Percentiles rank a stretch among this genome's conserved stretches.
These are phyloP conservation scores for Trichopoda pennipes DNA, from an alignment of 2,888 invertebrate species.

Conservation along the genomic window DNA sequence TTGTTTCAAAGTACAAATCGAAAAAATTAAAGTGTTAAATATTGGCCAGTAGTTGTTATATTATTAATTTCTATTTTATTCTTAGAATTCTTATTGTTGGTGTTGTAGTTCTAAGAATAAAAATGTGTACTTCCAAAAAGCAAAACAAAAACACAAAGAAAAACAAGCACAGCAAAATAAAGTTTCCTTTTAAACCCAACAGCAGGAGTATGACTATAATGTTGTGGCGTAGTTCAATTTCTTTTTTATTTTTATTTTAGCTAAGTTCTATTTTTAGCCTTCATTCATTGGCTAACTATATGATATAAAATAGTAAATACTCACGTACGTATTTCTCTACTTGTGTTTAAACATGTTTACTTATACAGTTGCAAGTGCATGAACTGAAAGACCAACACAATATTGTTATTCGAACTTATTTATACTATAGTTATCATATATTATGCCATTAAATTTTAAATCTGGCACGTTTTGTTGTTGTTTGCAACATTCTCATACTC, in stretches of 20 bases:
- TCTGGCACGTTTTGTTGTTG: conserved; percentile 29
- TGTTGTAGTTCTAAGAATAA: neutral
- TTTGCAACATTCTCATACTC: neutral
- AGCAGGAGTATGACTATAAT: conserved; percentile 39
- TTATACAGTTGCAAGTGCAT: neutral
- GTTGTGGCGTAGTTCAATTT: neutral
- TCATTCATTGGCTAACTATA: conserved; percentile 53
- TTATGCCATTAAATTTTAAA: conserved; percentile 11
- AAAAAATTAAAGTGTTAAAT: too few species aligned
- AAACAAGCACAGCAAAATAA: too few species aligned
- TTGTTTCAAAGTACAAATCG: too few species aligned
- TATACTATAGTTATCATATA: conserved; percentile 1
- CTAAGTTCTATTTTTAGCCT: conserved; percentile 65
- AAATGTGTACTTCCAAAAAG: neutral
- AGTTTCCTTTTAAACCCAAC: neutral
- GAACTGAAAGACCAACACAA: neutral
- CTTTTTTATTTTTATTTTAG: conserved; percentile 24
- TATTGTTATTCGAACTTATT: conserved; percentile 6
- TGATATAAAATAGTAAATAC: conserved; percentile 13
- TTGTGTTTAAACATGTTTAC: neutral
- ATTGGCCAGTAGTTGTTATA: too few species aligned
- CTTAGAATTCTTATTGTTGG: neutral
- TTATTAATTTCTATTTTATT: neutral
- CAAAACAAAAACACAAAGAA: too few species aligned
- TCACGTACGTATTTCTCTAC: neutral